These are phyloP conservation scores for Dryomyza anilis DNA, from an alignment of 2,888 invertebrate genomes.

Conservation along the genomic window DNA sequence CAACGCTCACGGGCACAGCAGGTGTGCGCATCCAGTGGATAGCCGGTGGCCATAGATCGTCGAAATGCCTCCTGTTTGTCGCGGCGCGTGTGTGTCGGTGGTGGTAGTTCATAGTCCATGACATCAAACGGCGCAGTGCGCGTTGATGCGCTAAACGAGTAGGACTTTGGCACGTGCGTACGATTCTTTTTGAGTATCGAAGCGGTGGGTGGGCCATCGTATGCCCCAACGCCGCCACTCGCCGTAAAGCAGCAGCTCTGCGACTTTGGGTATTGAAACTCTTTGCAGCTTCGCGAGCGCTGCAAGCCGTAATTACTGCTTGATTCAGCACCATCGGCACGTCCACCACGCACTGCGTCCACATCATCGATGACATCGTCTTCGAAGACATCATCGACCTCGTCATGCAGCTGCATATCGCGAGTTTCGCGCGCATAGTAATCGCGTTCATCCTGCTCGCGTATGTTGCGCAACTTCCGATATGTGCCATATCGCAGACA, in stretches of 20 bases:
- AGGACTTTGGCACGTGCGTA: conserved; percentile 58
- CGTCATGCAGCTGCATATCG: conserved; percentile 30
- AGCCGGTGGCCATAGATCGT: conserved; percentile 43
- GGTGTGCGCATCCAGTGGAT: conserved; percentile 44
- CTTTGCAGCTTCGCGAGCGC: conserved; percentile 58
- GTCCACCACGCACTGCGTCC: neutral
- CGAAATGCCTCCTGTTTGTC: conserved; percentile 56
- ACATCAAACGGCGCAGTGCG: conserved; percentile 61
- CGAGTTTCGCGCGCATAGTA: no score
- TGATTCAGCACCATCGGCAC: conserved; percentile 11
- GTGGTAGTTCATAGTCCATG: conserved; percentile 59
- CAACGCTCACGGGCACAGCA: conserved; percentile 58
- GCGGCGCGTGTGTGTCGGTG: conserved; percentile 47
- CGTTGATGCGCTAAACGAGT: conserved; percentile 57
- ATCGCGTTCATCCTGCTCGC: conserved; percentile 54
- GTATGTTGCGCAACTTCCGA: conserved; percentile 53
- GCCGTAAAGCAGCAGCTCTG: conserved; percentile 60
- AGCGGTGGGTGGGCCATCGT: conserved; percentile 40
- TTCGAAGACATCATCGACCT: conserved; percentile 7
- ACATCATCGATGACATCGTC: neutral
- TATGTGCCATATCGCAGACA: conserved; percentile 56
- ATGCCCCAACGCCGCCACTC: conserved; percentile 39
- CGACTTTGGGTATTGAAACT: conserved; percentile 60
- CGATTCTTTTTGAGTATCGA: conserved; percentile 55
- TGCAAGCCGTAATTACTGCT: conserved; percentile 48